Evolutionary conservation across 2,888 invertebrate species (phyloP).

Genomic region (Caenorhabditis becei): DNA sequence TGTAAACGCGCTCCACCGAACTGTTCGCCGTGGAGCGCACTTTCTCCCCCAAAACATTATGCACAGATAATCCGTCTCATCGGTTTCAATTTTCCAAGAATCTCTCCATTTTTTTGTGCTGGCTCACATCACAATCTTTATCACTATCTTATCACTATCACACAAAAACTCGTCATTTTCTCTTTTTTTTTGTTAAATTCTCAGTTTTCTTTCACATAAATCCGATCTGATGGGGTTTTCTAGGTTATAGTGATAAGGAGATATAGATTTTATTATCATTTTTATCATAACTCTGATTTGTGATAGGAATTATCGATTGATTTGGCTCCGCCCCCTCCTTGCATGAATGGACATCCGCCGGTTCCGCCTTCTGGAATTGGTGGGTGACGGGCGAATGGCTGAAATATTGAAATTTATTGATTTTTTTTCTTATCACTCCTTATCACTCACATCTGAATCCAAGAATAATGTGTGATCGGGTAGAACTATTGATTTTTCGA

Average conservation of each 20-base stretch:
- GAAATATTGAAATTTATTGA: no score
- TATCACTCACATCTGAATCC: constrained; percentile 43
- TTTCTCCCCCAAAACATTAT: no score
- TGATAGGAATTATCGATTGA: constrained; percentile 9
- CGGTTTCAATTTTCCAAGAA: not conserved
- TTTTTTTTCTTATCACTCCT: no score
- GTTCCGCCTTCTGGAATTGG: constrained; percentile 25
- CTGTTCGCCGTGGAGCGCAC: not conserved
- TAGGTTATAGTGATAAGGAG: no score
- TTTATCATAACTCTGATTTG: no score
- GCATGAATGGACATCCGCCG: constrained; percentile 73
- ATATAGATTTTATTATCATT: no score
- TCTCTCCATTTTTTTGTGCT: constrained; percentile 1
- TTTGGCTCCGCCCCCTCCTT: constrained; percentile 59
- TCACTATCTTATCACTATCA: not conserved
- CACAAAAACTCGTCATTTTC: no score
- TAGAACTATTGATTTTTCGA: constrained; percentile 73
- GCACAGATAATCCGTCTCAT: no score
- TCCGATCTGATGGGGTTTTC: no score
- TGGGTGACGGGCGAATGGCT: constrained; percentile 47
- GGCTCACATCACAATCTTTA: not conserved
- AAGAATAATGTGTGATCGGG: constrained; percentile 74
- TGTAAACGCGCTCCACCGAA: no score
- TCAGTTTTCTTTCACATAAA: no score
- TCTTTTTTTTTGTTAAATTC: constrained; percentile 5